Evolutionary conservation across 2,113 vertebrate genomes (phyloP).

Genomic region (Tyrannus savana): DNA sequence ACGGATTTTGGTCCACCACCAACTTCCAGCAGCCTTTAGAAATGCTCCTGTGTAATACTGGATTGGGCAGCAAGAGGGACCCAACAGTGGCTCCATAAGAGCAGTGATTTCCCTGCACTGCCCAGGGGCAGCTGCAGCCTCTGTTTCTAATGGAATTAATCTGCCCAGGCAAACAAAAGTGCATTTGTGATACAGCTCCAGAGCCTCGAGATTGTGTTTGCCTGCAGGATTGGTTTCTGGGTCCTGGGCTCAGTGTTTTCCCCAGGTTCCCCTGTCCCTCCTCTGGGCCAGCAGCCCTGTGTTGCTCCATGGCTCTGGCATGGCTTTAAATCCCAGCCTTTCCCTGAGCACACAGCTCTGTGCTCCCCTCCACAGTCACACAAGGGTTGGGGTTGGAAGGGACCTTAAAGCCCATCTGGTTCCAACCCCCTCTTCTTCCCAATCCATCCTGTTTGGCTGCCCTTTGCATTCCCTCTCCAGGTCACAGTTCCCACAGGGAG

Average conservation of each 20-base stretch:
- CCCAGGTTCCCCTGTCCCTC: background rate
- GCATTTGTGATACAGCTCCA: background rate
- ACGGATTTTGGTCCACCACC: slow-evolving; percentile 16
- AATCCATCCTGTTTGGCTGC: background rate
- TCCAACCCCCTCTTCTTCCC: background rate
- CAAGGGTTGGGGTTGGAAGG: background rate
- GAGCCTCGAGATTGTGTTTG: background rate
- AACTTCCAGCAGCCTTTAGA: background rate
- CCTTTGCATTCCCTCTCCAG: background rate
- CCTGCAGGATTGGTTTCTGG: background rate
- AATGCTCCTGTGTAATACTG: background rate
- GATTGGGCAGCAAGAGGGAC: background rate
- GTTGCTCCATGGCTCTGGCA: background rate
- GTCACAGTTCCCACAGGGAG: background rate
- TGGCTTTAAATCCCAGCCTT: background rate
- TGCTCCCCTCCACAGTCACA: background rate
- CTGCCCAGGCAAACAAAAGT: slow-evolving; percentile 8
- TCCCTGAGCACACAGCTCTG: background rate
- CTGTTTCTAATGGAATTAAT: background rate
- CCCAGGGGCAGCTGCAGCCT: background rate
- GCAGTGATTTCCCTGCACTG: background rate
- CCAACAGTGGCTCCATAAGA: background rate
- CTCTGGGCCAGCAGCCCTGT: background rate
- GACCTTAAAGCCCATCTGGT: background rate
- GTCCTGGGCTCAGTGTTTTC: background rate